Evolutionary conservation across 1,140 invertebrate genomes (phyloP).

Genomic region (Halictus rubicundus): DNA sequence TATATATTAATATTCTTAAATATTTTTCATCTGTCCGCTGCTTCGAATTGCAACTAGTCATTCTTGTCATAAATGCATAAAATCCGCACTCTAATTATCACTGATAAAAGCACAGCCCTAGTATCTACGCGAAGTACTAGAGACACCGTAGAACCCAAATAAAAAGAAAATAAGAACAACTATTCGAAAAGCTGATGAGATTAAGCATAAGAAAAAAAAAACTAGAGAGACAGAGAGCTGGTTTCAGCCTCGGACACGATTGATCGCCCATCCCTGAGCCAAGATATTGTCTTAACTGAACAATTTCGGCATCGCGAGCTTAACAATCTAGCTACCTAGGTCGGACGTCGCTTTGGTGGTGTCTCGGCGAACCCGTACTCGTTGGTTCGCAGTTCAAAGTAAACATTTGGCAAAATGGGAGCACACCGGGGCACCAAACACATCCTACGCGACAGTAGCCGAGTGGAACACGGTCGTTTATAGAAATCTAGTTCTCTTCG

Average conservation of each 20-base stretch:
- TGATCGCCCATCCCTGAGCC: conserved; percentile 16
- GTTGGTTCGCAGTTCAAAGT: conserved; percentile 14
- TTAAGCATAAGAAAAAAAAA: background rate
- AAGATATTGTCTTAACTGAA: conserved; percentile 42
- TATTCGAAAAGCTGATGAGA: background rate
- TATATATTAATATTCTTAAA: too few species aligned
- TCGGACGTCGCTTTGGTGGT: conserved; percentile 35
- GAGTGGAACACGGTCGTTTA: background rate
- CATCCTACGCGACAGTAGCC: conserved; percentile 32
- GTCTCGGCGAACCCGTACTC: conserved; percentile 8
- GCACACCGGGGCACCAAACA: conserved; percentile 50
- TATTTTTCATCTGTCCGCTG: too few species aligned
- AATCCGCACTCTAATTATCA: too few species aligned
- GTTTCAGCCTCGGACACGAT: background rate
- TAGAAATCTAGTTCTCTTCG: background rate
- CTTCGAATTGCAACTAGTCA: too few species aligned
- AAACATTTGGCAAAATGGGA: conserved; percentile 50
- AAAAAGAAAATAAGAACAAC: background rate
- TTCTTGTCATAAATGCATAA: too few species aligned
- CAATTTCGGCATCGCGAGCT: conserved; percentile 36
- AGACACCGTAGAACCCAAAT: background rate
- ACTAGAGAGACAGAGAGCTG: conserved; percentile 3
- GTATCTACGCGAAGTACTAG: background rate
- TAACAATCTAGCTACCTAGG: conserved; percentile 43
- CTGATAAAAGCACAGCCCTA: background rate